Conservation (phyloP, 1,140 invertebrate genomes). For the Lordiphosa stackelbergi region DNA sequence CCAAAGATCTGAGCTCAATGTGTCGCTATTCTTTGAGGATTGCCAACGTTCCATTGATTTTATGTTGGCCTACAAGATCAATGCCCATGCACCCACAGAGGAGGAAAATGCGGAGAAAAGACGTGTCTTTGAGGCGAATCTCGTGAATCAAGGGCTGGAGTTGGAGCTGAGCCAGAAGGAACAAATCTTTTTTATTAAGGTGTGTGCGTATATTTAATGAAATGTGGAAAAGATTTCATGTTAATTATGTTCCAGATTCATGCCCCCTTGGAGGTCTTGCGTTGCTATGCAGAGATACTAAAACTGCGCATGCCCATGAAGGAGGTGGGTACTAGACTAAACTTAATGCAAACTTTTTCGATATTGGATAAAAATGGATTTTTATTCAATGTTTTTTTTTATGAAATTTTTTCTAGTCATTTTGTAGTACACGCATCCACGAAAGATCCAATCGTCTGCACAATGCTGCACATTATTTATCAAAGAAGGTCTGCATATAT, state of each 20-base stretch:
- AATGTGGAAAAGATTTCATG: background rate
- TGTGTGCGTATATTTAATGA: constrained; percentile 29
- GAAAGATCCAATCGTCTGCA: constrained; percentile 68
- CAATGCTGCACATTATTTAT: constrained; percentile 64
- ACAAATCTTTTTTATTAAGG: constrained; percentile 84
- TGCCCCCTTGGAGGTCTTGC: constrained; percentile 89
- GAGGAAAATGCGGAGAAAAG: constrained; percentile 76
- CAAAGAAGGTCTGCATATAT: constrained; percentile 67
- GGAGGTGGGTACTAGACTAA: constrained; percentile 79
- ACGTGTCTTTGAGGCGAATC: constrained; percentile 82
- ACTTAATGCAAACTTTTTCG: constrained; percentile 22
- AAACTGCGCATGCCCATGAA: constrained; percentile 97
- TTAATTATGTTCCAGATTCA: constrained; percentile 82
- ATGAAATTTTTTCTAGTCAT: constrained; percentile 51
- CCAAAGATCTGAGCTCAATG: constrained; percentile 65
- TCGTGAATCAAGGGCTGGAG: constrained; percentile 83
- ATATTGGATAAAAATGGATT: constrained; percentile 12
- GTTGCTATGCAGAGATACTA: constrained; percentile 94
- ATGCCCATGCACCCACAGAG: constrained; percentile 77
- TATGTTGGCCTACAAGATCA: constrained; percentile 85
- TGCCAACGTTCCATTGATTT: constrained; percentile 86
- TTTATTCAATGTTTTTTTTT: constrained; percentile 9
- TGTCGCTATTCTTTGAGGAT: constrained; percentile 83
- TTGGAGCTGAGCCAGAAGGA: constrained; percentile 81
- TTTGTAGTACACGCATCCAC: constrained; percentile 51